These are phyloP conservation scores for Anabacerthia variegaticeps DNA, from an alignment of 2,797 vertebrate species.

Conservation along the genomic window DNA sequence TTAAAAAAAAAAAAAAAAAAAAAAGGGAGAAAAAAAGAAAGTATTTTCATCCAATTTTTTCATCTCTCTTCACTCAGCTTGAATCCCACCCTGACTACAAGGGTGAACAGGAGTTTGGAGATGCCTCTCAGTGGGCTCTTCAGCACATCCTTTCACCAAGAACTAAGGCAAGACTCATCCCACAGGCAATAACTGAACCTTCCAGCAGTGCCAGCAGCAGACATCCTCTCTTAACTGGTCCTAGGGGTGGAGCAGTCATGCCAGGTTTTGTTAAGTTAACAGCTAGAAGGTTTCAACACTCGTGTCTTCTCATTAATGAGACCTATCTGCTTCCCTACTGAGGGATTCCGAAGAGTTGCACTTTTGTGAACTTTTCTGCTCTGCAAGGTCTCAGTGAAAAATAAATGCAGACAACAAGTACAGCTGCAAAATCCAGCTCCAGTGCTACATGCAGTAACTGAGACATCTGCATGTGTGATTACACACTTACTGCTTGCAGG, in stretches of 20 bases:
- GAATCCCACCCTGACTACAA: not conserved
- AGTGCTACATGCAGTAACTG: not conserved
- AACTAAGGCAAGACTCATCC: not conserved
- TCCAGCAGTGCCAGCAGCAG: not conserved
- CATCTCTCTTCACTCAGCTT: not conserved
- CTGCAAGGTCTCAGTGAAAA: not conserved
- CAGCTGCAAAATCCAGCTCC: not conserved
- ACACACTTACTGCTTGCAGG: not conserved
- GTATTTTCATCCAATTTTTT: not conserved
- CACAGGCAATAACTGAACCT: not conserved
- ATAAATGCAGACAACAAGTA: not conserved
- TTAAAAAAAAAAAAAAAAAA: not conserved
- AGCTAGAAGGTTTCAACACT: not conserved
- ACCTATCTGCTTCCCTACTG: rapidly evolving
- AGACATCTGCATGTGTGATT: rapidly evolving
- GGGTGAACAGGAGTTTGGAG: not conserved
- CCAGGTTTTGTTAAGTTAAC: rapidly evolving
- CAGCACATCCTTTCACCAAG: not conserved
- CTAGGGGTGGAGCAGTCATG: not conserved
- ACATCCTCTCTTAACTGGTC: not conserved
- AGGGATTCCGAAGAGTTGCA: not conserved
- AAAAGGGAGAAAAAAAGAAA: not conserved
- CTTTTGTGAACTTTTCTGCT: not conserved
- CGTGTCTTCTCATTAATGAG: not conserved
- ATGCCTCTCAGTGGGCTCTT: not conserved